Evolutionary conservation across 2,113 vertebrate genomes (phyloP), one percentile per base, ranked within the genome.

Genomic region (Talpa occidentalis): DNA sequence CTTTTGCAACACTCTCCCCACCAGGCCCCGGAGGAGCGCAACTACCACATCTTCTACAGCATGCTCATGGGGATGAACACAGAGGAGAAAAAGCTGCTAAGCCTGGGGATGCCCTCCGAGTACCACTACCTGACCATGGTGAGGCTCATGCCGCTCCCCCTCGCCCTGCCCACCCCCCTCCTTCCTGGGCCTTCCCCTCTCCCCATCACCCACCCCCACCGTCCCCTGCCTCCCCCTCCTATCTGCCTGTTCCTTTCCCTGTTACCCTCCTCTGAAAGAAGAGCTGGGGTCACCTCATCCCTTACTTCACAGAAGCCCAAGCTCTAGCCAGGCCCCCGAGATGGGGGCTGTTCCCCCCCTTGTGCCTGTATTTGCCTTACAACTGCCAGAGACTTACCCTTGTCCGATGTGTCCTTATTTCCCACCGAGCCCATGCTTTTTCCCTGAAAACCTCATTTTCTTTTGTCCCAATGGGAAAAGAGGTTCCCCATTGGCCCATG

Each of bases 31-130:
- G 98, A 99, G 40, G 99, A 99, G 87, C 99, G 99, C 64, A 99
- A 99, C 98, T 99, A 99, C 97, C 99, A 99, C 95, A 98, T 99
- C 91, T 99, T 99, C 97, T 99, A 99, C 94, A 99, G 98, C 98
- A 99, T 99, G 99, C 96, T 99, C 95, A 97, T 99, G 98, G 99
- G 99, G 3, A 99, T 99, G 99, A 92, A 98, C 30, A 94, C 95
- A 2, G 99, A 99, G 67, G 99, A 99, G 98, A 99, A 99, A 97
- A 98, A 99, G 88, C 98, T 98, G 83, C 98, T 99, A 83, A 98
- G 98, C 78, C 98, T 99, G 77, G 98, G 99, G 47, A 99, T 67
- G 14, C 98, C 99, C 84, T 97, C 98, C 0, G 99, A 99, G 86
- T 99, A 99, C 98, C 98, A 98, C 90, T 99, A 99, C 88, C 99